These are phyloP conservation scores for Orchesella cincta DNA, from an alignment of 1,140 invertebrate genomes.

Conservation along the genomic window DNA sequence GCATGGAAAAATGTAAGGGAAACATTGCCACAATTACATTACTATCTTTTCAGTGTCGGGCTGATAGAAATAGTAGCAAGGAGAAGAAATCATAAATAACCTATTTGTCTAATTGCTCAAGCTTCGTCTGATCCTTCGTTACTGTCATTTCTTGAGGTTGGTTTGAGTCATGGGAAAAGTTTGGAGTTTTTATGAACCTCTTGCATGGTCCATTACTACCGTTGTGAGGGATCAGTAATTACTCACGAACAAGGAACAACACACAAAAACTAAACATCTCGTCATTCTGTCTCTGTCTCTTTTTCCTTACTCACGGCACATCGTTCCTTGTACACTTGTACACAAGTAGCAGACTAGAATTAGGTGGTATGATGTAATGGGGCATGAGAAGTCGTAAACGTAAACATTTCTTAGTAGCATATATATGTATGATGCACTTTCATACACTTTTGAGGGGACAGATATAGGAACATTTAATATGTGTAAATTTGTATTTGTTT, in stretches of 20 bases:
- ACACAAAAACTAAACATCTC: neutral
- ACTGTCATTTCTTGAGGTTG: conserved; percentile 10
- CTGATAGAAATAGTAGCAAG: no score
- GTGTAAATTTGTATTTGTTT: no score
- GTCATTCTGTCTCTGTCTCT: conserved; percentile 2
- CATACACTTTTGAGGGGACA: no score
- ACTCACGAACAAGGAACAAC: conserved; percentile 22
- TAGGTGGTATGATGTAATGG: no score
- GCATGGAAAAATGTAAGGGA: neutral
- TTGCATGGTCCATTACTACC: neutral
- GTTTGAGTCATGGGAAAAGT: conserved; percentile 12
- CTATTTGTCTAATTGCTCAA: conserved; percentile 28
- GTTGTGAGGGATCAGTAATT: conserved; percentile 18
- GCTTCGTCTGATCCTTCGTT: neutral
- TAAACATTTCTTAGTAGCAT: no score
- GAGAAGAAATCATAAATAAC: conserved; percentile 8
- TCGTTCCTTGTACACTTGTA: no score
- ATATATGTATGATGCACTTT: no score
- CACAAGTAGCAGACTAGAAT: no score
- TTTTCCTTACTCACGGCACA: no score
- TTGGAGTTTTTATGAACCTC: neutral
- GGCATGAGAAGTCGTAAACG: no score
- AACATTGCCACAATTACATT: neutral
- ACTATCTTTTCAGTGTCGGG: no score
- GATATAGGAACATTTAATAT: no score